phyloP scores from a whole-genome alignment of 2,888 invertebrate genomes.

The Steinernema carpocapsae region DNA sequence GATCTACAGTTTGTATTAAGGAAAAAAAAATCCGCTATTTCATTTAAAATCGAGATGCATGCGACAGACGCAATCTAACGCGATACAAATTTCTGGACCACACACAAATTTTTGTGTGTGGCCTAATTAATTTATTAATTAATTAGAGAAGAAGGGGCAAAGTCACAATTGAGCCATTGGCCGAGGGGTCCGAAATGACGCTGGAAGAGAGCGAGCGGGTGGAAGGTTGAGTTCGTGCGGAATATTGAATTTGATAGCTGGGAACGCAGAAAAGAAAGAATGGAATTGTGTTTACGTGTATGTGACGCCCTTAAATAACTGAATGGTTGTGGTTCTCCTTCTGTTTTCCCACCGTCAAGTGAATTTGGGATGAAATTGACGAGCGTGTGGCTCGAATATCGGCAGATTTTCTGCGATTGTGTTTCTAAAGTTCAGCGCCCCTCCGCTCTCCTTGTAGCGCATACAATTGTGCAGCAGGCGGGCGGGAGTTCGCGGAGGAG shows the following conservation, averaged over 20 bases:
- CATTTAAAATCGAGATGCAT: too few species aligned
- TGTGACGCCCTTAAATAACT: constrained; percentile 8
- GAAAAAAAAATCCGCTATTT: too few species aligned
- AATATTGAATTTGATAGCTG: not conserved
- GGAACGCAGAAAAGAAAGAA: not conserved
- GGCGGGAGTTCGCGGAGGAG: not conserved
- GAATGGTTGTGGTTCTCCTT: not conserved
- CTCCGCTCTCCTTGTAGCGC: not conserved
- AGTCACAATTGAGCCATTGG: not conserved
- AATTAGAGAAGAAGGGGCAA: too few species aligned
- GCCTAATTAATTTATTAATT: too few species aligned
- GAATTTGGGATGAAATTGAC: not conserved
- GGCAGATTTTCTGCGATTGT: not conserved
- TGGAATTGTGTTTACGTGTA: not conserved
- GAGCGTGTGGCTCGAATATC: not conserved
- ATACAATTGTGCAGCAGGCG: constrained; percentile 1
- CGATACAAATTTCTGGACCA: too few species aligned
- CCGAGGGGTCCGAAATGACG: not conserved
- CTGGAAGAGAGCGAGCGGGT: not conserved
- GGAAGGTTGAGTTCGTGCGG: not conserved
- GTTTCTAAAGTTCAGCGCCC: not conserved
- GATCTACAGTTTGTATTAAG: too few species aligned
- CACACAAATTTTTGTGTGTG: too few species aligned
- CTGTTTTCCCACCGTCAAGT: not conserved
- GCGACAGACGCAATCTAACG: too few species aligned